Percentiles rank a stretch among this genome's conserved stretches.
Conservation (phyloP, 2,888 invertebrate species). For the Tinea trinotella region DNA sequence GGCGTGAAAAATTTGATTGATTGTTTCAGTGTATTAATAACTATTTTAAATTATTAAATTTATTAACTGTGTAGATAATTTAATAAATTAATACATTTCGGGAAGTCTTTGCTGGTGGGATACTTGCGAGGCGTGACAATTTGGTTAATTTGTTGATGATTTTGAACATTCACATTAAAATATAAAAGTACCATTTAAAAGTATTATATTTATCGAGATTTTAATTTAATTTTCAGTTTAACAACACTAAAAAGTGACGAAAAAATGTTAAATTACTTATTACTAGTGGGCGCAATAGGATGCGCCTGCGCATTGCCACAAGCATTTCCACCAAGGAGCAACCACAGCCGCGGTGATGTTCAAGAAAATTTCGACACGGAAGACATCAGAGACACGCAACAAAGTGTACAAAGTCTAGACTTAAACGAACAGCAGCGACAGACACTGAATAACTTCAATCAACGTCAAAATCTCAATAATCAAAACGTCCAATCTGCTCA, state of each 20-base stretch:
- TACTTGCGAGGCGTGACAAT: too few relatives aligned
- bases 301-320: conserved; percentile 1
- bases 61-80: too few relatives aligned
- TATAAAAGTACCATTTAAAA: too few relatives aligned
- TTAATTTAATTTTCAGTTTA: background rate
- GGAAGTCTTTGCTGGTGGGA: too few relatives aligned
- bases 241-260: background rate
- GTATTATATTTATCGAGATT: background rate
- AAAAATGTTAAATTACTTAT: background rate
- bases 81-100: too few relatives aligned
- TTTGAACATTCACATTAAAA: too few relatives aligned
- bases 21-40: too few relatives aligned
- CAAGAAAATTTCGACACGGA: background rate
- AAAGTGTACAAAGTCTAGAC: background rate
- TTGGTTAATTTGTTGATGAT: too few relatives aligned
- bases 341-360: background rate
- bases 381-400: background rate
- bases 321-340: background rate
- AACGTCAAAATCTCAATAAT: background rate
- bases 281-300: background rate
- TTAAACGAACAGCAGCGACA: conserved; percentile 1
- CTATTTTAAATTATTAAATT: too few relatives aligned
- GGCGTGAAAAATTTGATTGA: too few relatives aligned
- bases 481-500: background rate
- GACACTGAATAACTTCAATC: background rate